Conservation (phyloP, 2,113 vertebrate species). For the Ginglymostoma cirratum region DNA sequence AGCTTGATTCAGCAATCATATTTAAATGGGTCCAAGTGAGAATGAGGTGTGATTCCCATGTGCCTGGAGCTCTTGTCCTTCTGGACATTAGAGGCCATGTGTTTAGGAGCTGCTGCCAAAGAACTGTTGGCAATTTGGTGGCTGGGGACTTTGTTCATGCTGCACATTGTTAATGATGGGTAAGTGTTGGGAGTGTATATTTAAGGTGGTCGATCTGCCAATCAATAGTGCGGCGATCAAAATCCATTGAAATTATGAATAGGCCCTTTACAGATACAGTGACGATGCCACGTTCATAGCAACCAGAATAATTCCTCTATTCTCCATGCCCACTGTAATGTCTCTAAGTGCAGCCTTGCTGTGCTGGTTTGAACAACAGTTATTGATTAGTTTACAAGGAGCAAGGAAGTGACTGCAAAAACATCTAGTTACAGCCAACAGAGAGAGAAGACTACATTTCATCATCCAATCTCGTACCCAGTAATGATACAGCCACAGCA, state of each 20-base stretch:
- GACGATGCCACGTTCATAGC: background rate
- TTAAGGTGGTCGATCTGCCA: background rate
- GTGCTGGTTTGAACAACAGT: background rate
- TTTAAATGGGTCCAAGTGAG: background rate
- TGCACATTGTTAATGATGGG: background rate
- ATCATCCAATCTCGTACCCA: background rate
- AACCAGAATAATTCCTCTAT: background rate
- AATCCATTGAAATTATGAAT: background rate
- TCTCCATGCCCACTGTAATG: background rate
- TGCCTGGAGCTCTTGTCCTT: too few relatives aligned
- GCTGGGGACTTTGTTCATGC: background rate
- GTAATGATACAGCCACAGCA: background rate
- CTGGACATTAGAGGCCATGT: background rate
- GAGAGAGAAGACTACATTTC: background rate
- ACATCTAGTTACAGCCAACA: background rate
- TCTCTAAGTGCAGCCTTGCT: background rate
- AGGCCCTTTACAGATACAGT: background rate
- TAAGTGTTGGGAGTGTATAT: background rate
- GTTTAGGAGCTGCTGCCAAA: background rate
- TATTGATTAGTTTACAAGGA: background rate
- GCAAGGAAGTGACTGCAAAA: background rate
- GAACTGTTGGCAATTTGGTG: background rate
- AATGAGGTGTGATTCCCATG: background rate
- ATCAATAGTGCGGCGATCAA: background rate
- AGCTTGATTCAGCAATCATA: background rate